Base-by-base conservation (phyloP, 2,797 vertebrate genomes). In the Pempheris klunzingeri region DNA sequence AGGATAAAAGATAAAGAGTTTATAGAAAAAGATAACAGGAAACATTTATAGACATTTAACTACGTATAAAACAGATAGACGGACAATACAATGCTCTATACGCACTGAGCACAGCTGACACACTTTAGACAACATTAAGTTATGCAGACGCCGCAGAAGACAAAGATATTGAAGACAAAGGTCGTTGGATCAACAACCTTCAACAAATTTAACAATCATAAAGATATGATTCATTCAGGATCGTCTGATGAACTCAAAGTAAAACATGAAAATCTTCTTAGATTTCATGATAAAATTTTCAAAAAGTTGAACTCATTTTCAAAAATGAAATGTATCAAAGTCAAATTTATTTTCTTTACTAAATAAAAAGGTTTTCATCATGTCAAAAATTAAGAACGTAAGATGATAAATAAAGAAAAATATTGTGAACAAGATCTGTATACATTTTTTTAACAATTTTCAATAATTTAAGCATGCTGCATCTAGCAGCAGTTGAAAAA, bases 41-140 rank as follows among this genome's bases (percentile, higher is more conserved):
- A 61, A 74, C 38, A 81, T 2, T 54, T 2, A 53, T 2, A 41
- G 70, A 65, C 17, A 81, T 26, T 28, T 13, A 34, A n/a, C n/a
- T 32, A 20, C 2, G 34, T 50, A 66, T 9, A 72, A n/a, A 77
- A 77, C 62, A 64, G 46, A 69, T 4, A 24, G 53, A 74, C 22
- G 63, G 3, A 2, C 18, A 75, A 60, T 24, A 43, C 70, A 71
- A 79, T 72, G 71, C 63, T 77, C 0, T 47, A 10, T 5, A 61
- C 83, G 90, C 85, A 93, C 92, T 46, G 72, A 34, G 6, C n/a
- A 63, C 26, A 63, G 49, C 34, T 69, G 53, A 77, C 38, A 39
- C 18, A 32, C 43, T 41, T 26, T 6, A 34, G 58, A 73, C 39
- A 71, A 46, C 18, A 65, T 39, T 1, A 54, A 63, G 26, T 4